Base-by-base conservation (phyloP, 2,113 vertebrate genomes). In the Lichenostomus cassidix region DNA sequence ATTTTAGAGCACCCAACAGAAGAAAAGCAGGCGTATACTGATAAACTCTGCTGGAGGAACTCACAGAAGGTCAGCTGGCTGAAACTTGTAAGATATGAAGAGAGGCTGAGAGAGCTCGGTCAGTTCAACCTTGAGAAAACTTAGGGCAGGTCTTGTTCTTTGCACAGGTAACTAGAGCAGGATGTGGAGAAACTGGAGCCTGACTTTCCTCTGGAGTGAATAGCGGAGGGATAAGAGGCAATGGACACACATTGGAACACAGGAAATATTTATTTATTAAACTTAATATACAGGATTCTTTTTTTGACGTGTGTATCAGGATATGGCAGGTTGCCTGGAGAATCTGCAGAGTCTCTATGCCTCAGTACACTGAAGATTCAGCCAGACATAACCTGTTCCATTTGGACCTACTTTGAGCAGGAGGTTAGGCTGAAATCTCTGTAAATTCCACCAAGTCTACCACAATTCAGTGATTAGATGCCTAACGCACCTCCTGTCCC, bases 401-500 rank as follows among this genome's bases (percentile, higher is more conserved):
- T 42, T 60, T 63, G 41, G 33, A 64, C 25, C 4, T n/a, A 7
- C 21, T 83, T 35, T 65, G n/a, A 65, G 8, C 8, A 44, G 29
- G 21, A 79, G 1, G 2, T 39, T 76, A 16, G 8, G 19, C 16
- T 76, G 63, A 80, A 92, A 60, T 20, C 37, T 63, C 22, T 67
- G 6, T 37, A 88, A 62, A 7, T 46, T 11, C 9, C 5, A 68
- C 87, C 10, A 31, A 58, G 17, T 10, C 17, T 37, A 56, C 11
- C 11, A 29, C 9, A 47, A 52, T 63, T 31, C 56, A 39, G 14
- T 47, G 53, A 27, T 86, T 46, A 76, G 35, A 47, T 24, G 16
- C 0, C 0, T 7, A 39, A 41, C 55, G 3, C 20, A 55, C 13
- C 17, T 70, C 29, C n/a, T 47, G 7, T 1, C 15, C 12, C 23